These are phyloP conservation scores for Gisinianus flammeolus DNA, from an alignment of 2,888 invertebrate genomes.

Conservation along the genomic window DNA sequence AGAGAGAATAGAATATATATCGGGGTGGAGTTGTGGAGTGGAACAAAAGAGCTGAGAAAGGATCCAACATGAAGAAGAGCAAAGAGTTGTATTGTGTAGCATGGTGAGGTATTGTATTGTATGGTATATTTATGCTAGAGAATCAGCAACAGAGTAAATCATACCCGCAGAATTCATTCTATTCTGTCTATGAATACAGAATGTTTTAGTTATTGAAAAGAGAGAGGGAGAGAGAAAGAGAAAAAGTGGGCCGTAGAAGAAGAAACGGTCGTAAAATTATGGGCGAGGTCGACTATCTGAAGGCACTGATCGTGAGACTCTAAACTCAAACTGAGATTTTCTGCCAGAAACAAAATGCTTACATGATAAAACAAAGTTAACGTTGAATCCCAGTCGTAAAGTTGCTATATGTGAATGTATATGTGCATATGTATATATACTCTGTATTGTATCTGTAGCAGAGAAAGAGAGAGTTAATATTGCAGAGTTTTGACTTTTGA, in stretches of 20 bases:
- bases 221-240: background rate
- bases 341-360: slow-evolving; percentile 18
- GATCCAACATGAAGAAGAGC: too few species aligned
- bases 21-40: background rate
- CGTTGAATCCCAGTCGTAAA: background rate
- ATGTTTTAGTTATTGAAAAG: slow-evolving; percentile 11
- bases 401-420: background rate
- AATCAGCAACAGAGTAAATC: background rate
- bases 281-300: slow-evolving; percentile 35
- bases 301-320: background rate
- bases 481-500: background rate
- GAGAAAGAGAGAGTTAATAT: background rate
- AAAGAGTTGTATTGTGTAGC: background rate
- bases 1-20: too few species aligned
- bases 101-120: background rate
- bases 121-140: background rate
- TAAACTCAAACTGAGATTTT: background rate
- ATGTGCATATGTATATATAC: background rate
- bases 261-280: slow-evolving; percentile 36
- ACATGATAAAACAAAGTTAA: slow-evolving; percentile 23
- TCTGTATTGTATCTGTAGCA: background rate
- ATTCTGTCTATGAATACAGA: background rate
- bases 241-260: slow-evolving; percentile 33
- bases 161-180: background rate
- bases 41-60: background rate